Base-by-base conservation (phyloP, 2,888 invertebrate genomes). In the Pelosia muscerda region DNA sequence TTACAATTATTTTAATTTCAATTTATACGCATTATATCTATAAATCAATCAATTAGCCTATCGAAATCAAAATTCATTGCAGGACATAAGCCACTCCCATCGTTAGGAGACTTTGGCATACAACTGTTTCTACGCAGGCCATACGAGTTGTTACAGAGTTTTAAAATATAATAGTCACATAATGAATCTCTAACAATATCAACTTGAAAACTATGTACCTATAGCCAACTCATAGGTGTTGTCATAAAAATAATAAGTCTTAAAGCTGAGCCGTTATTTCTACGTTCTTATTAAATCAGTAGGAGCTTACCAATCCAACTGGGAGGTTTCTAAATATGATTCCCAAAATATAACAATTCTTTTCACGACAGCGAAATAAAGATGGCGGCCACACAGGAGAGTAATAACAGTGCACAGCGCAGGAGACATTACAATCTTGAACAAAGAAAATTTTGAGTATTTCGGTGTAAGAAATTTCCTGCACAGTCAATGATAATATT, bases 331-430 rank as follows among this genome's bases (percentile, higher is more conserved):
- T 49, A 9, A 49, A 9, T 49, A 49, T n/a, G n/a, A n/a, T 49
- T 49, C 49, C n/a, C 49, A 49, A n/a, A 49, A 49, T 49, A 49
- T n/a, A 49, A 49, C 49, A 49, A 49, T 49, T 49, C 1, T 49
- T 49, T 49, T 49, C n/a, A n/a, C n/a, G 49, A 49, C n/a, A 49
- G 2, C 9, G n/a, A n/a, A n/a, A n/a, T 49, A 49, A 49, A 49
- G 49, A 49, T 49, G 49, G 49, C 49, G 49, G n/a, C 49, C 49
- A 49, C 49, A 49, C 49, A 9, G 3, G 49, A n/a, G 49, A 49
- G 49, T 49, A n/a, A 49, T 49, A 49, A 49, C 49, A 42, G 42
- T 42, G 42, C 42, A 42, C 42, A n/a, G 49, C 49, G 49, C 49
- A 49, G 49, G 49, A 49, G 49, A 49, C 49, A n/a, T 49, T 49